Percentiles rank a stretch among this genome's conserved stretches.
Conservation (phyloP, 2,113 vertebrate species). For the Larimichthys crocea region DNA sequence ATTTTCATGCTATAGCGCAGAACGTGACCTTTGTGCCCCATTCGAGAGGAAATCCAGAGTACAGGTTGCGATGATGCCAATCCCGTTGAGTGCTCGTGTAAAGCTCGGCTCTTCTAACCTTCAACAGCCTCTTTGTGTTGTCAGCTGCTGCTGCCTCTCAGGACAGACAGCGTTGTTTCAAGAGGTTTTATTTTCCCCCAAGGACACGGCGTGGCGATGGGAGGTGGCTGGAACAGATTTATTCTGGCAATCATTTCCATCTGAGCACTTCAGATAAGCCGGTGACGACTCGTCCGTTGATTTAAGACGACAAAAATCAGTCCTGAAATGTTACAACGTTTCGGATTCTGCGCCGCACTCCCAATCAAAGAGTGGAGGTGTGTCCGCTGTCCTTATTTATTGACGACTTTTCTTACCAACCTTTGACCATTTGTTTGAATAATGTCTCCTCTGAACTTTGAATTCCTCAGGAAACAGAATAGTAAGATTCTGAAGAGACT, state of each 20-base stretch:
- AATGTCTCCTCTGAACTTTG: too few relatives aligned
- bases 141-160: neutral
- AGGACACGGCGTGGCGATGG: neutral
- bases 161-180: neutral
- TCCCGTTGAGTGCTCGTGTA: neutral
- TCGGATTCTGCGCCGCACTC: neutral
- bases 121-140: neutral
- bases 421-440: too few relatives aligned
- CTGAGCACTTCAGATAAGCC: constrained; percentile 16
- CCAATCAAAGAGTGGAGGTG: neutral
- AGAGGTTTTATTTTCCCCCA: constrained; percentile 8
- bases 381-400: neutral
- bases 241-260: constrained; percentile 14
- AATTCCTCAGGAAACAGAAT: too few relatives aligned
- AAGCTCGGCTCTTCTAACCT: neutral
- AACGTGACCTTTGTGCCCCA: neutral
- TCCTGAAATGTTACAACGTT: neutral
- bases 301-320: neutral
- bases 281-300: neutral
- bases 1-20: neutral
- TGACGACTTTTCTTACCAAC: neutral
- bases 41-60: neutral
- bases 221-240: neutral
- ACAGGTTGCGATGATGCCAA: neutral
- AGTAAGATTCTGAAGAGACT: too few relatives aligned